Evolutionary conservation across 64 coral and sea anemone genomes (phyloP).

Genomic region (Actinia equina): DNA sequence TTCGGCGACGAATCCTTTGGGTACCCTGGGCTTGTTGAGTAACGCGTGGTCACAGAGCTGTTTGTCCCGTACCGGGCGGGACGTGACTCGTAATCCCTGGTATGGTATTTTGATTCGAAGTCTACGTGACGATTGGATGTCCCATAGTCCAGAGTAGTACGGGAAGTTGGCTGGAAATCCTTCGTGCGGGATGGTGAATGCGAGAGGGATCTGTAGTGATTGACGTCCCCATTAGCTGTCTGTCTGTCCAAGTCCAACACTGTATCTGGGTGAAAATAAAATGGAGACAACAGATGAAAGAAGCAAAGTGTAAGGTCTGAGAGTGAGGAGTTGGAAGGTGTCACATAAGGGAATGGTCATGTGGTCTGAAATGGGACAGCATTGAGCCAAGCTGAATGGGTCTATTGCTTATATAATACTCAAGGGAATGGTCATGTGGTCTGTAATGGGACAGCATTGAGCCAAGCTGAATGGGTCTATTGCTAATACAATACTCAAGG

Average conservation of each 20-base stretch:
- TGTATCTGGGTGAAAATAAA: neutral
- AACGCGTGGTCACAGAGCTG: neutral
- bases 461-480: no score
- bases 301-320: no score
- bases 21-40: constrained; percentile 1
- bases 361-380: no score
- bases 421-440: no score
- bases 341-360: no score
- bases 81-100: neutral
- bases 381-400: no score
- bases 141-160: neutral
- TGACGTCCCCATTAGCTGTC: neutral
- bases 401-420: no score
- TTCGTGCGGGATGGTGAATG: neutral
- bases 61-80: neutral
- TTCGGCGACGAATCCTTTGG: neutral
- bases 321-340: no score
- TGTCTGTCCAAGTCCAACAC: neutral
- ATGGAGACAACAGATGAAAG: neutral
- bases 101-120: neutral
- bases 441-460: no score
- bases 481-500: no score
- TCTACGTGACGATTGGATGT: neutral
- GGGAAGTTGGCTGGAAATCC: neutral
- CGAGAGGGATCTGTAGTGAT: neutral